Conservation (phyloP, 2,113 vertebrate species). For the Odocoileus virginianus region DNA sequence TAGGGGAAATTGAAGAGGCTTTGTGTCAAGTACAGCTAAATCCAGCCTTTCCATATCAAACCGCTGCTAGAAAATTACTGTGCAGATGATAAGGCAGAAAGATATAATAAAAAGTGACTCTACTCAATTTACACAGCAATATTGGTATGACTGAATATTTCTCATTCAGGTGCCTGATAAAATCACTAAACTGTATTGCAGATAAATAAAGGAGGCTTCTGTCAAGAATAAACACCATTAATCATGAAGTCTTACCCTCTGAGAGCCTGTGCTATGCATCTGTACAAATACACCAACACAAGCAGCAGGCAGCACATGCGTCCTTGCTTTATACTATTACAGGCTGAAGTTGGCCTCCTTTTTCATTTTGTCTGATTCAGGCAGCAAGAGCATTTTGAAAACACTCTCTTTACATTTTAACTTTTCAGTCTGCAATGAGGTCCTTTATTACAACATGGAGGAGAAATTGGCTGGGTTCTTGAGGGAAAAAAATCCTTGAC, state of each 20-base stretch:
- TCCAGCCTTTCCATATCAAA: constrained; percentile 99
- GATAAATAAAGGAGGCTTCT: constrained; percentile 99
- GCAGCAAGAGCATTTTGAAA: constrained; percentile 42
- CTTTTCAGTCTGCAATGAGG: neutral
- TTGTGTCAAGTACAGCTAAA: constrained; percentile 99
- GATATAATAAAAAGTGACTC: constrained; percentile 99
- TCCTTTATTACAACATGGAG: neutral
- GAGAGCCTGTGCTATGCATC: constrained; percentile 87
- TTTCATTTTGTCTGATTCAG: constrained; percentile 26
- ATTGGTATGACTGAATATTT: constrained; percentile 99
- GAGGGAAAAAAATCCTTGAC: neutral
- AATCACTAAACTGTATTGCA: constrained; percentile 99
- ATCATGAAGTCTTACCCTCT: constrained; percentile 94
- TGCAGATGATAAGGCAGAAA: constrained; percentile 98
- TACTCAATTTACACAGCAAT: constrained; percentile 99
- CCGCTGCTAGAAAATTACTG: constrained; percentile 98
- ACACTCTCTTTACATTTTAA: neutral
- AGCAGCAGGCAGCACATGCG: constrained; percentile 77
- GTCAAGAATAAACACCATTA: constrained; percentile 99
- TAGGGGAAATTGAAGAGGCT: constrained; percentile 99
- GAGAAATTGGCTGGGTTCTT: neutral
- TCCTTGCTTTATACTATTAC: constrained; percentile 42
- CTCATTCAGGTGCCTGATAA: constrained; percentile 99
- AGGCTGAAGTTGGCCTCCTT: constrained; percentile 41
- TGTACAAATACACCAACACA: constrained; percentile 78